Conservation (phyloP, 2,888 invertebrate genomes). For the Drosophila neotestacea region DNA sequence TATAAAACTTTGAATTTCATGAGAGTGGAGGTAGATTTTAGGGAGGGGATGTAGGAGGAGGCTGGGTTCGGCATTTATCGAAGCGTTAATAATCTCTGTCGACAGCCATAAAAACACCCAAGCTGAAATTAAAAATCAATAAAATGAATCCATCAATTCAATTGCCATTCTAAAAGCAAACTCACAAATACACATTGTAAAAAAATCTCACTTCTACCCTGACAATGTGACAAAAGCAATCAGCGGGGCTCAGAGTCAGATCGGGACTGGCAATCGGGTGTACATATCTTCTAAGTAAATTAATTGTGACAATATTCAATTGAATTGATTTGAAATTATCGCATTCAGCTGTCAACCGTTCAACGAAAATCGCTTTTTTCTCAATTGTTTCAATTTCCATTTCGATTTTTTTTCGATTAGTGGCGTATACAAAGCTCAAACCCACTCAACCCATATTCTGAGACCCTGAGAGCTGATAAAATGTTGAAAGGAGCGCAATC, state of each 20-base stretch:
- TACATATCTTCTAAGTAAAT: constrained; percentile 80
- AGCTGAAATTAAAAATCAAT: constrained; percentile 76
- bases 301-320: constrained; percentile 84
- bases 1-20: constrained; percentile 63
- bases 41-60: not conserved
- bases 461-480: constrained; percentile 1
- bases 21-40: constrained; percentile 20
- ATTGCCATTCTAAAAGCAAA: constrained; percentile 55
- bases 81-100: constrained; percentile 55
- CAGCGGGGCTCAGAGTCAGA: constrained; percentile 21
- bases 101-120: constrained; percentile 68
- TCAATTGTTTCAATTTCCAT: constrained; percentile 57
- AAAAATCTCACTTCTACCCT: constrained; percentile 44
- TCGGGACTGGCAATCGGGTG: constrained; percentile 37
- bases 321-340: constrained; percentile 82
- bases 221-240: constrained; percentile 49
- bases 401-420: constrained; percentile 10
- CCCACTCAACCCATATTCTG: constrained; percentile 1
- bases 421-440: not conserved
- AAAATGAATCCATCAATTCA: constrained; percentile 68
- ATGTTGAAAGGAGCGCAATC: not conserved
- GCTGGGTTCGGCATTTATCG: constrained; percentile 44
- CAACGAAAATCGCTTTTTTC: constrained; percentile 40
- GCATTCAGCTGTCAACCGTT: constrained; percentile 73
- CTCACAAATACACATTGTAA: constrained; percentile 3